phyloP scores from a whole-genome alignment of 2,888 invertebrate species.

The Eristalinus aeneus region DNA sequence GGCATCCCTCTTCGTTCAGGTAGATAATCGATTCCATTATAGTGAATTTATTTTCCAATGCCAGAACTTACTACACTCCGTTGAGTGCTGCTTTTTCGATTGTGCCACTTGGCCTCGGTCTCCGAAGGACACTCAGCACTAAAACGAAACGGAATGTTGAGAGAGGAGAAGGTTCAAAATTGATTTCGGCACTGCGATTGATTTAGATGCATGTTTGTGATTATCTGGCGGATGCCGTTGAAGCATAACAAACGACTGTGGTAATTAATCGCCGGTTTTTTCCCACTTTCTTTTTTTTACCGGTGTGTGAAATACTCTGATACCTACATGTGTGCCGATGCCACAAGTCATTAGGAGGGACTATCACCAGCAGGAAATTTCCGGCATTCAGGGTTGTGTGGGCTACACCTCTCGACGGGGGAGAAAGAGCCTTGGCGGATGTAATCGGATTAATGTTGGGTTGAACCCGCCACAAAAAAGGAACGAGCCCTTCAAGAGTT shows the following conservation, averaged over 20 bases:
- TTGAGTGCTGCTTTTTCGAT: not conserved
- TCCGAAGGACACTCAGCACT: not conserved
- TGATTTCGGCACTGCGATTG: not conserved
- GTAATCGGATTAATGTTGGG: conserved; percentile 11
- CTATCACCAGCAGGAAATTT: not conserved
- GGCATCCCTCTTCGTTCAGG: not conserved
- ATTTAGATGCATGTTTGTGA: not conserved
- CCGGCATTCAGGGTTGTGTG: not conserved
- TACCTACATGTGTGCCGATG: not conserved
- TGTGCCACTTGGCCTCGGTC: not conserved
- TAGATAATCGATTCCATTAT: conserved; percentile 31
- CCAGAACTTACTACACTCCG: not conserved
- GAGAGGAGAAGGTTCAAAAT: not conserved
- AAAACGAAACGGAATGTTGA: not conserved
- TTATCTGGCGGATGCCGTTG: not conserved
- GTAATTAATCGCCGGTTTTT: not conserved
- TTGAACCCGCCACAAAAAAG: not conserved
- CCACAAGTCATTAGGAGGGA: too few species aligned
- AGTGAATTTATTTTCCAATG: conserved; percentile 15
- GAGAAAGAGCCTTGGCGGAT: not conserved
- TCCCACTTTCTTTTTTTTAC: not conserved
- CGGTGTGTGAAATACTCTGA: not conserved
- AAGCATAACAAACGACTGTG: not conserved
- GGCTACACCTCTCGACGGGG: not conserved
- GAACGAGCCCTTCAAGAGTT: not conserved